Evolutionary conservation across 2,888 invertebrate species (phyloP), one percentile per base, ranked within the genome.

Genomic region (Agapostemon virescens): DNA sequence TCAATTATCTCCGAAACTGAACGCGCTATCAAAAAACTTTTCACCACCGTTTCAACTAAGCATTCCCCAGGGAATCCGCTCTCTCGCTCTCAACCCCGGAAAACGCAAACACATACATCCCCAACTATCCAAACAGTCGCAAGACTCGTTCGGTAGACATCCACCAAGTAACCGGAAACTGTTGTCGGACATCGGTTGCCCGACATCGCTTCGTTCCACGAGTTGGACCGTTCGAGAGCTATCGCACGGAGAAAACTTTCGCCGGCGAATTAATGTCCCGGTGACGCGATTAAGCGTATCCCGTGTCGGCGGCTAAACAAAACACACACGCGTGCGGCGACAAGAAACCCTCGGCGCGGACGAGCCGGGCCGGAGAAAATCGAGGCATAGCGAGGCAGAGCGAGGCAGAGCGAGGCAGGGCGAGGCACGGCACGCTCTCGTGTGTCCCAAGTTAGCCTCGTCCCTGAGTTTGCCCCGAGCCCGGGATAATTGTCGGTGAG

Each of bases 401-500:
- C 52, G 55, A 55, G 55, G 55, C 55, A 5, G 15, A 5, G 13
- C 52, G 52, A 58, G 58, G 30, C 30, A 13, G 26, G 15, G 2
- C 58, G 15, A 7, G 20, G 58, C 26, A 40, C n/a, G 38, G 30
- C n/a, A 26, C 42, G 64, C 23, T 33, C 33, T 26, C 73, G 66
- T n/a, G 36, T 72, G 52, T 77, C 45, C 63, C 23, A 55, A 67
- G 68, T 74, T 72, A 63, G 52, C 81, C 81, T 69, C 71, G 68
- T 69, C 76, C 55, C 55, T 52, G 36, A 74, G 70, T 82, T 82
- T 58, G 70, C 75, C 63, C 30, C 38, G 66, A 75, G 82, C 64
- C 61, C 17, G 67, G 70, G 77, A 77, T 85, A 85, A 85, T 82
- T 85, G 84, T 84, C 82, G 66, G 78, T 71, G 81, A 81, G 81